A percentile compares a stretch with the other conserved stretches of the same genome.
Conservation (phyloP, 2,888 invertebrate genomes). For the Griposia aprilina region DNA sequence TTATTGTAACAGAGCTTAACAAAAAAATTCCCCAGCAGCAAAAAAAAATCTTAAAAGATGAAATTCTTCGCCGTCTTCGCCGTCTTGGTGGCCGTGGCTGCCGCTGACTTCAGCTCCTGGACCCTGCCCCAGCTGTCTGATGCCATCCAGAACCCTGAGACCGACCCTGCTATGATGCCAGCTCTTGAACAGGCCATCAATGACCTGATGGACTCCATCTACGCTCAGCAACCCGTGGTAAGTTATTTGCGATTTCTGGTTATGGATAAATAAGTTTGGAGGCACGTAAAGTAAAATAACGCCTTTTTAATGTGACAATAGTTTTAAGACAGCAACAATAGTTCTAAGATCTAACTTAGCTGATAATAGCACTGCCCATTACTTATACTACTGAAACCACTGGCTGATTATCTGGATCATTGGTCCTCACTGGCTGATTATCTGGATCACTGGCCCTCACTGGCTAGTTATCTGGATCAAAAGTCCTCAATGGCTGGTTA, state of each 20-base stretch:
- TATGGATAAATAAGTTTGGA: background rate
- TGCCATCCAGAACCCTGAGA: constrained; percentile 75
- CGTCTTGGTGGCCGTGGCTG: constrained; percentile 73
- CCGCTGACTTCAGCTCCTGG: constrained; percentile 69
- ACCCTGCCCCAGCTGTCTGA: constrained; percentile 74
- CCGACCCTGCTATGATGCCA: constrained; percentile 72
- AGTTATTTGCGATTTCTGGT: constrained; percentile 19
- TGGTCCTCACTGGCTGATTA: background rate
- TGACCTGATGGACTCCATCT: constrained; percentile 72
- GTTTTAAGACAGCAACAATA: background rate
- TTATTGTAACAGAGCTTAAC: background rate
- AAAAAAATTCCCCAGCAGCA: constrained; percentile 31
- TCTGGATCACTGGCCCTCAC: background rate
- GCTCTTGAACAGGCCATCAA: constrained; percentile 76
- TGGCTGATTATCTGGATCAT: background rate
- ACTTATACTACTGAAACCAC: background rate
- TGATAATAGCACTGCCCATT: background rate
- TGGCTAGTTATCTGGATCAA: background rate
- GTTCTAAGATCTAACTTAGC: background rate
- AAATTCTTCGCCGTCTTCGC: constrained; percentile 82
- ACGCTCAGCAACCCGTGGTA: constrained; percentile 74
- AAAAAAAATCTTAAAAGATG: constrained; percentile 72
- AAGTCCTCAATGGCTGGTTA: background rate
- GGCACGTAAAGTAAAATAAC: background rate
- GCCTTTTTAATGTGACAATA: background rate